phyloP scores from a whole-genome alignment of 2,113 vertebrate species.

The Phoxinus phoxinus region DNA sequence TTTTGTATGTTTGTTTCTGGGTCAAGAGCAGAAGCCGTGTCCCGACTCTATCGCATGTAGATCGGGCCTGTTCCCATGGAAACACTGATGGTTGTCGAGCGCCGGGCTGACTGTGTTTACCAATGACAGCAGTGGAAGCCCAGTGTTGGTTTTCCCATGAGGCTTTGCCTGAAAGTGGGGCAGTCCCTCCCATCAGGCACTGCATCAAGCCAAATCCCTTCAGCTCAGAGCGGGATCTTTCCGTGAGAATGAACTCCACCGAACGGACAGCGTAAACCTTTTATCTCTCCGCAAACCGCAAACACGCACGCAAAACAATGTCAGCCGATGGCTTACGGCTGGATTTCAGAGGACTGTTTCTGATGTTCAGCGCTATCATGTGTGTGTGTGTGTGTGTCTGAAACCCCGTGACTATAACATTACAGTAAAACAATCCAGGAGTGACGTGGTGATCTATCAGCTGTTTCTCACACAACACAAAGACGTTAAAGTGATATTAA shows the following conservation, averaged over 20 bases:
- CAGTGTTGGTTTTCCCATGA: constrained; percentile 34
- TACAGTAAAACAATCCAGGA: background rate
- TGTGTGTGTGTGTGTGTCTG: background rate
- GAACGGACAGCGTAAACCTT: constrained; percentile 25
- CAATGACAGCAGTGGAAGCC: constrained; percentile 9
- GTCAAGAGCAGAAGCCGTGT: constrained; percentile 26
- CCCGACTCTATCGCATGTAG: background rate
- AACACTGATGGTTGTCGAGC: constrained; percentile 3
- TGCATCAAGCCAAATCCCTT: constrained; percentile 35
- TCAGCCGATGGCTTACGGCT: background rate
- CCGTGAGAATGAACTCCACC: background rate
- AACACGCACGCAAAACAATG: background rate
- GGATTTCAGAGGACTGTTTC: background rate
- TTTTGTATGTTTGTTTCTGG: constrained; percentile 13
- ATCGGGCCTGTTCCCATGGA: constrained; percentile 40
- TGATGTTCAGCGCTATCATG: background rate
- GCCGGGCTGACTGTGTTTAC: constrained; percentile 10
- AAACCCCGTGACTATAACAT: too few species aligned
- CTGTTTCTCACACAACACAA: background rate
- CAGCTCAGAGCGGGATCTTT: background rate
- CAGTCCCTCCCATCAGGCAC: constrained; percentile 36
- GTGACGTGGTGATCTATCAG: background rate
- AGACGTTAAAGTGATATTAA: background rate
- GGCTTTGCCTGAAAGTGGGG: constrained; percentile 51
- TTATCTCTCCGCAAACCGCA: constrained; percentile 11